These are phyloP conservation scores for Thelaira solivaga DNA, from an alignment of 2,888 invertebrate genomes.

Conservation along the genomic window DNA sequence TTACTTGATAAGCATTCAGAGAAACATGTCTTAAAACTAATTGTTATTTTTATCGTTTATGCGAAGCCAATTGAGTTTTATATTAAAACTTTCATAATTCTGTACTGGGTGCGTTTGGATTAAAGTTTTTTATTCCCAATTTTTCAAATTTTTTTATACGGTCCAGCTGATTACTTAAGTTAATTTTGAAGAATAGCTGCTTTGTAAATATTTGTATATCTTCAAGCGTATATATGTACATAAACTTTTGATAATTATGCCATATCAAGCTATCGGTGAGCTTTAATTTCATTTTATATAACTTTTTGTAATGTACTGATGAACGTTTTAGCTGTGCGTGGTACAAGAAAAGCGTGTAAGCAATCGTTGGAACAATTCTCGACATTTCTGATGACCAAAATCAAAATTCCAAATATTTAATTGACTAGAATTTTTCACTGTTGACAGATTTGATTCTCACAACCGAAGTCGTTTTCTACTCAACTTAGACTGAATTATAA, in stretches of 20 bases:
- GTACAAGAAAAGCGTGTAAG: slow-evolving; percentile 63
- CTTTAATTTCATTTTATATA: slow-evolving; percentile 67
- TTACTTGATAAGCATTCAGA: no score
- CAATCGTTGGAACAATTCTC: no score
- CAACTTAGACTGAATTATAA: no score
- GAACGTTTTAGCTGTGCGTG: slow-evolving; percentile 67
- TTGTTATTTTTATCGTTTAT: no score
- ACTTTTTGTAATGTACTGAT: slow-evolving; percentile 62
- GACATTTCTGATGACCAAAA: no score
- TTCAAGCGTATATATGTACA: slow-evolving; percentile 63
- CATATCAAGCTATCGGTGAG: slow-evolving; percentile 67
- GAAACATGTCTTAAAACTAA: no score
- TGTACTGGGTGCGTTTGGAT: background rate
- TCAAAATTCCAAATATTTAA: no score
- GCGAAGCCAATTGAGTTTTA: no score
- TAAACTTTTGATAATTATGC: slow-evolving; percentile 62
- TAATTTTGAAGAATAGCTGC: slow-evolving; percentile 68
- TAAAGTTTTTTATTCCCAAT: slow-evolving; percentile 21
- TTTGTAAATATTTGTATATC: slow-evolving; percentile 68
- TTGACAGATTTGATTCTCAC: no score
- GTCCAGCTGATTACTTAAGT: slow-evolving; percentile 65
- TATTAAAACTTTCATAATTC: no score
- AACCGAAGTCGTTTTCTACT: no score
- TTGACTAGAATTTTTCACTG: no score
- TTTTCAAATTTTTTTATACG: slow-evolving; percentile 23